Evolutionary conservation across 2,888 invertebrate species (phyloP).

Genomic region (Drosophila nigritarsus): DNA sequence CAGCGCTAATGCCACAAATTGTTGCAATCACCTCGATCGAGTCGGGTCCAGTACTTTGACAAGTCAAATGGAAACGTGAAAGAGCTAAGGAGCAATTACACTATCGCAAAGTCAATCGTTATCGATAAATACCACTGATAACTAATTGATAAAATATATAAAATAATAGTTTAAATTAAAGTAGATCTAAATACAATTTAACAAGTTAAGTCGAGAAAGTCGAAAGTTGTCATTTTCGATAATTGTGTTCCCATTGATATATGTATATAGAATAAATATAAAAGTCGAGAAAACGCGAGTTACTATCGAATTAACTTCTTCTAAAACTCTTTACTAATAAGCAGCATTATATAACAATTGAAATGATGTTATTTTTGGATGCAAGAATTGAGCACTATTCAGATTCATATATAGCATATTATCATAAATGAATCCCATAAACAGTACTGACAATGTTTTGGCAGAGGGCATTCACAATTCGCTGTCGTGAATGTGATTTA

Average conservation of each 20-base stretch:
- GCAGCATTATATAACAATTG: neutral
- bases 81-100: neutral
- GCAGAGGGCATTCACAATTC: slow-evolving; percentile 15
- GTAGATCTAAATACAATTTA: neutral
- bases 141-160: neutral
- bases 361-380: neutral
- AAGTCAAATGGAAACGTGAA: neutral
- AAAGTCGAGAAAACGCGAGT: neutral
- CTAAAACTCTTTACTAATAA: neutral
- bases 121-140: neutral
- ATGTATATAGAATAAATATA: neutral
- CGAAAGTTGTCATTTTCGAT: neutral
- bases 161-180: neutral
- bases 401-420: neutral
- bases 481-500: slow-evolving; percentile 11
- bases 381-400: neutral
- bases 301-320: neutral
- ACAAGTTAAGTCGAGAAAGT: neutral
- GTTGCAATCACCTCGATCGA: slow-evolving; percentile 21
- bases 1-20: slow-evolving; percentile 35
- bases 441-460: neutral
- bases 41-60: neutral
- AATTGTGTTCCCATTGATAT: neutral
- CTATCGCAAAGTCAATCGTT: neutral
- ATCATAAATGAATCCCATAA: neutral